These are phyloP conservation scores for Rafetus swinhoei DNA, from an alignment of 2,113 vertebrate species.

Conservation along the genomic window DNA sequence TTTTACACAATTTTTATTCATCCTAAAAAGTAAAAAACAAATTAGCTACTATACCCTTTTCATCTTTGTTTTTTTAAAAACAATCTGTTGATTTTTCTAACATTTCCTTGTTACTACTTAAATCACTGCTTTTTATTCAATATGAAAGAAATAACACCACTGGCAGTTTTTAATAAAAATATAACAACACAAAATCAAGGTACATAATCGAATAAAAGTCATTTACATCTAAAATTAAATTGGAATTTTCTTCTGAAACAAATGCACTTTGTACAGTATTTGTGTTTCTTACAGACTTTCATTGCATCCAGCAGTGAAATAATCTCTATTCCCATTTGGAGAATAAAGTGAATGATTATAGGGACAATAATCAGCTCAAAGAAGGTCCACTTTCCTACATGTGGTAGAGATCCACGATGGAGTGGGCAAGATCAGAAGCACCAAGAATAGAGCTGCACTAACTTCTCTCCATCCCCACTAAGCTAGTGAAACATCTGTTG, in stretches of 20 bases:
- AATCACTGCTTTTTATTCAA: background rate
- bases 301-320: background rate
- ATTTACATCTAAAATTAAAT: background rate
- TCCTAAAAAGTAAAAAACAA: background rate
- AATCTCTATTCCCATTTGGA: background rate
- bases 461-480: background rate
- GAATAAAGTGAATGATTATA: background rate
- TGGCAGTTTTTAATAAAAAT: background rate
- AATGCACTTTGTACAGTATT: background rate
- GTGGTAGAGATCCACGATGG: background rate
- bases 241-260: background rate
- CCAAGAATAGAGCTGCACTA: background rate
- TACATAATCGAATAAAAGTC: background rate
- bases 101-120: background rate
- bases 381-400: background rate
- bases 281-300: background rate
- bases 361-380: background rate
- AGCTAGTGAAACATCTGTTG: background rate
- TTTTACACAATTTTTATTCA: background rate
- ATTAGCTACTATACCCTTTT: background rate
- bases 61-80: background rate
- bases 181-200: background rate
- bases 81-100: background rate
- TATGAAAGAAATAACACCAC: background rate
- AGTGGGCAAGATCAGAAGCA: background rate